phyloP scores from a whole-genome alignment of 2,797 vertebrate genomes.

The Chloroceryle inda region DNA sequence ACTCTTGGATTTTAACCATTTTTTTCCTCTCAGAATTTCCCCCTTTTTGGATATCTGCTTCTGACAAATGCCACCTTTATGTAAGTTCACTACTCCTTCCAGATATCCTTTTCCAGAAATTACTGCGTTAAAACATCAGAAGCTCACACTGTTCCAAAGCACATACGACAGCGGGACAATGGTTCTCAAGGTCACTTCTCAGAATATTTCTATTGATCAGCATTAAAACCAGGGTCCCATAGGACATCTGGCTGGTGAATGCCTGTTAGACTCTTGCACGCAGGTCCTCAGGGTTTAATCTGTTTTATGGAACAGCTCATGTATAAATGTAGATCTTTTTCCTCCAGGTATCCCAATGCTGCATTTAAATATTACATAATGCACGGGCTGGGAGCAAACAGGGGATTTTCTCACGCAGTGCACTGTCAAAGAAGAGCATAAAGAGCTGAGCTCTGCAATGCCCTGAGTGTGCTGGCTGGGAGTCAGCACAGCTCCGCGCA shows the following conservation, averaged over 20 bases:
- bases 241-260: neutral
- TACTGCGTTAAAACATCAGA: neutral
- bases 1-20: neutral
- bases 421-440: neutral
- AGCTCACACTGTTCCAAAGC: neutral
- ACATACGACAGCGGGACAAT: neutral
- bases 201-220: neutral
- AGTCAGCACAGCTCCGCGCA: neutral
- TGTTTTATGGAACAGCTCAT: neutral
- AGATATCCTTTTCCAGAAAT: neutral
- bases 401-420: neutral
- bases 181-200: neutral
- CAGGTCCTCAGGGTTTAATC: neutral
- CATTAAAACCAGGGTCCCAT: neutral
- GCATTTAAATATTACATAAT: conserved; percentile 5
- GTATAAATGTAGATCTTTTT: neutral
- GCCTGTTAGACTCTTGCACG: neutral
- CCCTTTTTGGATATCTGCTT: neutral
- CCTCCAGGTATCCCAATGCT: neutral
- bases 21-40: neutral
- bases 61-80: neutral
- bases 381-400: neutral
- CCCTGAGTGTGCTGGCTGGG: neutral
- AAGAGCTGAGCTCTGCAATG: neutral
- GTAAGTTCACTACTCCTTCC: neutral